Conservation (phyloP, 2,113 vertebrate species). For the Ammodramus savannarum region DNA sequence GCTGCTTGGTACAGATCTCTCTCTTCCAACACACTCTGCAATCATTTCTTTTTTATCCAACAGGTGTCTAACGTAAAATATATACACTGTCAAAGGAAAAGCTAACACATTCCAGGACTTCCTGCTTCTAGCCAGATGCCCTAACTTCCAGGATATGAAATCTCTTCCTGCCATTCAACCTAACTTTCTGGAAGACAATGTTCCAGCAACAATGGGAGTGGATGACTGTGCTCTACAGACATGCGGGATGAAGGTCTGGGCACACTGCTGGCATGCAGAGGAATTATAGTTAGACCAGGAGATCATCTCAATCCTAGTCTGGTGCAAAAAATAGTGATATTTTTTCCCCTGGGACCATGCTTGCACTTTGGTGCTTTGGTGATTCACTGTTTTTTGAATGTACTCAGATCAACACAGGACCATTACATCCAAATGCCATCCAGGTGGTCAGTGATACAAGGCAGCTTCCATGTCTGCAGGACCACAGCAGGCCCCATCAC, state of each 20-base stretch:
- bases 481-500: not conserved
- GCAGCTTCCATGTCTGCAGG: not conserved
- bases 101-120: not conserved
- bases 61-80: not conserved
- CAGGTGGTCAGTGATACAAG: not conserved
- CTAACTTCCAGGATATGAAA: not conserved
- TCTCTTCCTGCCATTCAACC: not conserved
- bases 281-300: not conserved
- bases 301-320: not conserved
- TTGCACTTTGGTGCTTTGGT: not conserved
- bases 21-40: not conserved
- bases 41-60: not conserved
- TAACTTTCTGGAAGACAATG: not conserved
- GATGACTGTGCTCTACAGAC: not conserved
- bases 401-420: not conserved
- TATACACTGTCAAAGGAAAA: not conserved
- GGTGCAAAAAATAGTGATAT: not conserved
- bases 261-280: not conserved
- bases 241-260: not conserved
- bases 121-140: not conserved
- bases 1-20: not conserved
- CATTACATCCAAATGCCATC: not conserved
- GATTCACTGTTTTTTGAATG: not conserved
- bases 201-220: not conserved
- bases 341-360: not conserved